These are phyloP conservation scores for Alcedo atthis DNA, from an alignment of 2,797 vertebrate genomes.

Conservation along the genomic window DNA sequence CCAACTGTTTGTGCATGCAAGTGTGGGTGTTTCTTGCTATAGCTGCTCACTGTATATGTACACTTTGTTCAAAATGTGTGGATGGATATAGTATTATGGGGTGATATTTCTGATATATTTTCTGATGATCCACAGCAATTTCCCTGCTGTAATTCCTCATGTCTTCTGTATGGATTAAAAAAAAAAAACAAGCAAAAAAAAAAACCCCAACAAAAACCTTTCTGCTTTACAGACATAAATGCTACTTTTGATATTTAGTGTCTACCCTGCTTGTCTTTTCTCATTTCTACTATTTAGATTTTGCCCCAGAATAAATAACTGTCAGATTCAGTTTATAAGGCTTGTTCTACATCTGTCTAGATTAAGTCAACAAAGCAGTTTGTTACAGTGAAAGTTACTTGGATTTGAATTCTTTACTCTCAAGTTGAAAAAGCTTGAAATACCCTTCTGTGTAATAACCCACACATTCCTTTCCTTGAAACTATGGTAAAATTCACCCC, in stretches of 20 bases:
- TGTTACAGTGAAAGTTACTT: neutral
- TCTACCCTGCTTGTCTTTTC: neutral
- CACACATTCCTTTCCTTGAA: neutral
- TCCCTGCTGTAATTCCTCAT: neutral
- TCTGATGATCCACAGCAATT: neutral
- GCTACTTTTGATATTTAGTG: neutral
- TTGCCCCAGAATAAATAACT: neutral
- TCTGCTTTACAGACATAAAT: neutral
- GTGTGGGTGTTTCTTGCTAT: neutral
- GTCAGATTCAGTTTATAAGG: neutral
- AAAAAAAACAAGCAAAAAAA: neutral
- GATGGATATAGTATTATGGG: neutral
- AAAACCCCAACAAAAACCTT: neutral
- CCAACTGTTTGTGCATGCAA: neutral
- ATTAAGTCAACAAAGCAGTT: neutral
- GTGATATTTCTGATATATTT: neutral
- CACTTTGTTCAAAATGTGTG: neutral
- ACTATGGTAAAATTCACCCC: neutral
- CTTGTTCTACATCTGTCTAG: neutral
- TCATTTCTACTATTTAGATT: neutral
- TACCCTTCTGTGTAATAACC: neutral
- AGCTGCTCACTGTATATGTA: neutral
- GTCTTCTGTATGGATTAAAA: neutral
- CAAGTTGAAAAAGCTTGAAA: neutral
- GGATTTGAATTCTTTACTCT: neutral